Conservation (phyloP, 2,113 vertebrate genomes). For the Melierax canorus region DNA sequence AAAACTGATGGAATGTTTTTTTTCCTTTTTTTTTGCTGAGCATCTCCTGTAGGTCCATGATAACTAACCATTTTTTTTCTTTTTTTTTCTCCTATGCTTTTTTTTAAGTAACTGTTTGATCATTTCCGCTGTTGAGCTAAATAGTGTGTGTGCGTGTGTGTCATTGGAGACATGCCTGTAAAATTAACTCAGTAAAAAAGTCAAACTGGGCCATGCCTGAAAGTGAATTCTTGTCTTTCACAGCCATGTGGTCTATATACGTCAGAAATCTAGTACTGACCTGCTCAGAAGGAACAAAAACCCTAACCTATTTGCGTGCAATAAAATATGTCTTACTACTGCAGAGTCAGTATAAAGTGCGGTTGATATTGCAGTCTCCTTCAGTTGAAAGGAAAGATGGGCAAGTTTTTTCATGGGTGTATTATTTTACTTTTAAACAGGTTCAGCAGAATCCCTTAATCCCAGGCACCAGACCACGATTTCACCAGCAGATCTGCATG, state of each 20-base stretch:
- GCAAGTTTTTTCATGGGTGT: neutral
- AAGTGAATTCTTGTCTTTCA: neutral
- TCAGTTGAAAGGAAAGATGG: neutral
- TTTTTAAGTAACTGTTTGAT: neutral
- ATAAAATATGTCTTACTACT: neutral
- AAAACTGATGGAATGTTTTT: neutral
- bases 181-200: neutral
- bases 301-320: neutral
- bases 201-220: neutral
- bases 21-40: fast-evolving
- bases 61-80: neutral
- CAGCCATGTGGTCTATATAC: neutral
- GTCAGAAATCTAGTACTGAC: neutral
- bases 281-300: neutral
- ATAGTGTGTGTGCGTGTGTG: no score
- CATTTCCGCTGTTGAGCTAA: neutral
- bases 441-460: conserved; percentile 73
- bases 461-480: conserved; percentile 79
- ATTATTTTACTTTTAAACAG: conserved; percentile 63
- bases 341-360: neutral
- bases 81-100: neutral
- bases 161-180: neutral
- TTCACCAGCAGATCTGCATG: conserved; percentile 97
- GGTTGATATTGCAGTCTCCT: neutral
- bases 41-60: neutral